A percentile compares a stretch with the other conserved stretches of the same genome.
phyloP scores from a whole-genome alignment of 2,888 invertebrate genomes.

The Cataglyphis rosenhaueri region DNA sequence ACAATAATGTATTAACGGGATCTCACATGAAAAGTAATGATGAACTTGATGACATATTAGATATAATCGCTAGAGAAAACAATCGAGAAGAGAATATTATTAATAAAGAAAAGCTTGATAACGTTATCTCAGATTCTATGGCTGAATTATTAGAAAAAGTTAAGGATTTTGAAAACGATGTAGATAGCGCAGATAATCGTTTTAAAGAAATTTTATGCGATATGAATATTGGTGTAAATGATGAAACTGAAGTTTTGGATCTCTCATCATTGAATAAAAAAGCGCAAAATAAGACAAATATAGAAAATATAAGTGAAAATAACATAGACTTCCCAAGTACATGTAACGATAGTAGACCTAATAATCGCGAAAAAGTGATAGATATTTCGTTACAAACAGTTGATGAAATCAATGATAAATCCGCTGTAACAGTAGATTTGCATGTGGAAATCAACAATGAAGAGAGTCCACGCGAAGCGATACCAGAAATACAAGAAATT shows the following conservation, averaged over 20 bases:
- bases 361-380: slow-evolving; percentile 16
- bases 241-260: slow-evolving; percentile 37
- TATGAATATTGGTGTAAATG: slow-evolving; percentile 1
- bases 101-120: slow-evolving; percentile 58
- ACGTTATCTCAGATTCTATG: slow-evolving; percentile 63
- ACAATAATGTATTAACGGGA: slow-evolving; percentile 42
- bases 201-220: slow-evolving; percentile 47
- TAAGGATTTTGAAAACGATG: slow-evolving; percentile 50
- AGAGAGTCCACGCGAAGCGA: slow-evolving; percentile 20
- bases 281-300: background rate
- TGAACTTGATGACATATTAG: slow-evolving; percentile 75
- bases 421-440: slow-evolving; percentile 36
- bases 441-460: slow-evolving; percentile 53
- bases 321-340: background rate
- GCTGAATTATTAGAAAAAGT: slow-evolving; percentile 67
- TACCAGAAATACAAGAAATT: slow-evolving; percentile 52
- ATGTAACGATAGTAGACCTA: background rate
- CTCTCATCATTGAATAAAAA: slow-evolving; percentile 26
- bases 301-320: slow-evolving; percentile 10
- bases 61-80: slow-evolving; percentile 72
- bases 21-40: slow-evolving; percentile 51
- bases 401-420: slow-evolving; percentile 17
- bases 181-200: slow-evolving; percentile 1
- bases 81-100: slow-evolving; percentile 55
- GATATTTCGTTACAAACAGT: slow-evolving; percentile 7